Evolutionary conservation across 2,888 invertebrate species (phyloP), one percentile per base, ranked within the genome.

Genomic region (Meiosimyza platycephala): DNA sequence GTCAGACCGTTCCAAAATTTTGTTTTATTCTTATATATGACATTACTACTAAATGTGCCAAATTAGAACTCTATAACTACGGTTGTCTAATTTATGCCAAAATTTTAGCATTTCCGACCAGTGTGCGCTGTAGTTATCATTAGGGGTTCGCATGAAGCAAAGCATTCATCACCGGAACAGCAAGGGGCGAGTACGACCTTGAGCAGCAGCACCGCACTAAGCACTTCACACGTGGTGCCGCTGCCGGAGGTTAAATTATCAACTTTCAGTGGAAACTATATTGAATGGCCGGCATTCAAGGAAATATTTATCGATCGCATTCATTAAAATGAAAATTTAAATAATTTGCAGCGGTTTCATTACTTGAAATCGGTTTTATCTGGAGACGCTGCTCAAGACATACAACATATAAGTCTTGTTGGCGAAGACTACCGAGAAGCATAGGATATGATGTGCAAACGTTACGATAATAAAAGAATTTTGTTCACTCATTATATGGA

Each of bases 381-480:
- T 15, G 64, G 47, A 22, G 63, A 57, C 15, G 73, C 71, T 18
- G 57, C 62, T 18, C 71, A 59, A 48, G 73, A 71, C 40, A 66
- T 73, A 16, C 54, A 73, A 60, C 66, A 71, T 47, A 40, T 73
- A 7, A 54, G 71, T 40, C 13, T 73, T 13, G 12, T 73, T 13
- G 71, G 60, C 15, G 66, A 73, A 65, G 71, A 66, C 47, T 71
- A 73, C 62, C 13, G 3, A 9, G 50, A n/a, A 4, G 71, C 70
- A 9, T 66, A 71, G 73, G 48, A 63, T 11, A 73, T 71, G 71
- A 15, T 71, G 28, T 3, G 4, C 51, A 18, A 16, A 11, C 13
- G 22, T 16, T 72, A 72, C n/a, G 72, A 73, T 40, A 73, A 73
- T 22, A 73, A 73, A 6, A 64, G 70, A 0, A 60, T 70, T 18